Evolutionary conservation across 1,140 invertebrate species (phyloP), one percentile per base, ranked within the genome.

Genomic region (Drosophila kohkoa): DNA sequence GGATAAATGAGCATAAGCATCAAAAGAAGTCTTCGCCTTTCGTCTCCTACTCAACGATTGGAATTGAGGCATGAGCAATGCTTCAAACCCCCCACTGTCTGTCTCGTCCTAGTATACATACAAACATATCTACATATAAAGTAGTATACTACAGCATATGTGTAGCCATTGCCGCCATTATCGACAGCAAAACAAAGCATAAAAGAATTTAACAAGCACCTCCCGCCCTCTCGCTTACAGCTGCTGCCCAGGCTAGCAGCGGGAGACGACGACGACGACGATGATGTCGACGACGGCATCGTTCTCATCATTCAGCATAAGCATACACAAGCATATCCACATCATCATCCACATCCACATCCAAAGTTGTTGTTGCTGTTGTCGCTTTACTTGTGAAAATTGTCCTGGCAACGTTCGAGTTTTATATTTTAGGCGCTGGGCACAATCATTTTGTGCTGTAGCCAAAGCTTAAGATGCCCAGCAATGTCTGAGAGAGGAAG

Each of bases 151-250:
- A 25, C 20, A 25, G 20, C 20, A 8, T 32, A 13, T 69, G 66
- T 75, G 41, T 65, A 41, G 77, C 69, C 65, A 71, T 79, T 73
- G 77, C 75, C 78, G 85, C 86, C 82, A 86, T 86, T 86, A 86
- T 87, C 82, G 82, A 86, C 82, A 77, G 82, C 76, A 76, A 79
- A 86, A 86, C 82, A 87, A 87, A 86, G 81, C 81, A 81, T 67
- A 77, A 87, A 86, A 68, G 82, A 87, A 86, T 87, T 87, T 79
- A 86, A 86, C 82, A 86, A 87, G 82, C 82, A 45, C 30, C 70
- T 73, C 54, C 63, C 63, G 78, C 75, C 81, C 65, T 43, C 70
- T 82, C 66, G 51, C 64, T 75, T 77, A 79, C 68, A 77, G 66
- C 68, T 77, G 66, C 68, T 77, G 68, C 69, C 64, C 57, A 64